Base-by-base conservation (phyloP, 2,797 vertebrate genomes). In the Apogon talboti region DNA sequence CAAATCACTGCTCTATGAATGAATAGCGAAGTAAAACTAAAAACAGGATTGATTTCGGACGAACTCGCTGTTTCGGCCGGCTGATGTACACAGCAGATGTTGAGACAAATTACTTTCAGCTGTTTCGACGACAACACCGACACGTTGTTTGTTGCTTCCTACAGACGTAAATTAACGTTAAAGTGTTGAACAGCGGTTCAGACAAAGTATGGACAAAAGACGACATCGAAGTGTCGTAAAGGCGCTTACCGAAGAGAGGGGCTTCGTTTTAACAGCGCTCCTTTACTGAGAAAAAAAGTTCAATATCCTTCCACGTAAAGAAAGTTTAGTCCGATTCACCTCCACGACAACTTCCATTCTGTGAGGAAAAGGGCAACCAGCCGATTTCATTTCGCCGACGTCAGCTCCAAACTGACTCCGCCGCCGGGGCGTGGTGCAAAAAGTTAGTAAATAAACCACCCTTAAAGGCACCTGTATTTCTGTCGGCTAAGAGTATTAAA, bases 321-420 rank as follows among this genome's bases (percentile, higher is more conserved):
- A 51, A 76, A 76, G 71, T 83, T 89, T 81, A 88, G 85, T 92
- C 91, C 90, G 76, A 87, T 47, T 82, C 89, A 46, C 74, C 76
- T 73, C 82, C 76, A 45, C 76, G 57, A 59, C 88, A 71, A 71
- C 79, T 88, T 92, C 87, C 90, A 92, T 93, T 87, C 91, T 93
- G 90, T 14, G 76, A 69, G 77, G 63, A 65, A 66, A 81, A 75
- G 43, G 55, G 71, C 70, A 16, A 74, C 78, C 55, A 79, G 68
- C 79, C 54, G 70, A 83, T 82, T 81, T 92, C 69, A 77, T 86
- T 85, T 84, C 76, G 79, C 76, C 74, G 77, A 91, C 89, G 84
- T 91, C 91, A 90, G 89, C 82, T 79, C 42, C 64, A 12, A 38
- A 49, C 15, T 79, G 77, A 62, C 87, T 86, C 90, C 90, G 60